Evolutionary conservation across 2,113 vertebrate species (phyloP).

Genomic region (Lates calcarifer): DNA sequence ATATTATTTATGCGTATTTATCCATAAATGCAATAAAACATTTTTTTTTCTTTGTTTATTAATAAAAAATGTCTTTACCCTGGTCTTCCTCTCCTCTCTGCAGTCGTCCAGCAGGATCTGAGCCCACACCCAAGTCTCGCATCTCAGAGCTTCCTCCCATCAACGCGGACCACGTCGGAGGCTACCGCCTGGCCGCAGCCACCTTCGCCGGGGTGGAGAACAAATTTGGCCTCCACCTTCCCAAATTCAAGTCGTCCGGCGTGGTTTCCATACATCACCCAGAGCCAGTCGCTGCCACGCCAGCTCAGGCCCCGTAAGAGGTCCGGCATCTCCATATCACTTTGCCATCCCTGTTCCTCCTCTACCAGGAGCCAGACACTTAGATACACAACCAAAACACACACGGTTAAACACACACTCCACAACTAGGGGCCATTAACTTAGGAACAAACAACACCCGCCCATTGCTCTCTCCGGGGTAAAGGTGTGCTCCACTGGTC

Average conservation of each 20-base stretch:
- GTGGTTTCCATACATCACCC: slow-evolving; percentile 81
- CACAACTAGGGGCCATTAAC: slow-evolving; percentile 45
- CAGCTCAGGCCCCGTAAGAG: slow-evolving; percentile 71
- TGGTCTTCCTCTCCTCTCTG: slow-evolving; percentile 23
- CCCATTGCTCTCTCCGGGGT: slow-evolving; percentile 14
- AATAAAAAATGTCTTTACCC: neutral
- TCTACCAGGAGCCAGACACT: slow-evolving; percentile 71
- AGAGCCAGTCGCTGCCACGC: slow-evolving; percentile 62
- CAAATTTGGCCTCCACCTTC: slow-evolving; percentile 98
- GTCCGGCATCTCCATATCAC: slow-evolving; percentile 39
- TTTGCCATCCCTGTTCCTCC: slow-evolving; percentile 53
- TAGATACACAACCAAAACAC: slow-evolving; percentile 54
- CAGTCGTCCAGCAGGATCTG: slow-evolving; percentile 92
- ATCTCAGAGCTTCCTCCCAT: slow-evolving; percentile 95
- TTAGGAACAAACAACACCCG: slow-evolving; percentile 39
- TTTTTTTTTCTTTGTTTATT: neutral
- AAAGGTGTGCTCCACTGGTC: slow-evolving; percentile 41
- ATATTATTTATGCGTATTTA: too few relatives aligned
- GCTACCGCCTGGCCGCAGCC: slow-evolving; percentile 95
- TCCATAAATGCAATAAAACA: neutral
- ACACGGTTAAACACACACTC: slow-evolving; percentile 49
- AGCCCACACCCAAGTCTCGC: slow-evolving; percentile 90
- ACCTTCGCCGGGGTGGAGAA: slow-evolving; percentile 98
- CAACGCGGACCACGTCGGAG: slow-evolving; percentile 92
- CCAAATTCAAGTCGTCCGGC: slow-evolving; percentile 91